Conservation (phyloP, 2,888 invertebrate species). For the Drosophila gaucha region DNA sequence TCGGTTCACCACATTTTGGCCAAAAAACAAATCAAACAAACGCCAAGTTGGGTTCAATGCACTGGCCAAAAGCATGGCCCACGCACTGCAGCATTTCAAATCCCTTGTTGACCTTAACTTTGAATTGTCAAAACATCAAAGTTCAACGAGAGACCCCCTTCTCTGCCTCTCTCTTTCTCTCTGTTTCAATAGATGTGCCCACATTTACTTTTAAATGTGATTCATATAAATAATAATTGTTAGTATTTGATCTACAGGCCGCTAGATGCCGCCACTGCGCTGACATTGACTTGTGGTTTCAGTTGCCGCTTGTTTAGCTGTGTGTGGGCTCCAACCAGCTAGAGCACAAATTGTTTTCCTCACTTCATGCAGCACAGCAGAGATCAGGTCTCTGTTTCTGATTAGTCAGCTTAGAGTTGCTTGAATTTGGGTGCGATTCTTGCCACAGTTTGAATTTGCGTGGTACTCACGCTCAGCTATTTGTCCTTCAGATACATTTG, state of each 20-base stretch:
- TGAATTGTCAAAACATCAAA: conserved; percentile 76
- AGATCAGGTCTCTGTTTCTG: conserved; percentile 50
- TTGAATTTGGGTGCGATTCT: conserved; percentile 64
- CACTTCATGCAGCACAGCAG: conserved; percentile 54
- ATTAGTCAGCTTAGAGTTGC: conserved; percentile 58
- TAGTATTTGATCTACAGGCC: conserved; percentile 32
- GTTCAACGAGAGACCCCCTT: conserved; percentile 50
- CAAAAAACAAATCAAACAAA: conserved; percentile 25
- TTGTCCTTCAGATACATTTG: conserved; percentile 70
- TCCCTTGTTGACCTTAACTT: conserved; percentile 80
- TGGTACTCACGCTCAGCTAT: conserved; percentile 52
- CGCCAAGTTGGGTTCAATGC: conserved; percentile 57
- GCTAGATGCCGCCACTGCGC: conserved; percentile 68
- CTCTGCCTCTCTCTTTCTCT: background rate
- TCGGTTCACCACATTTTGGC: conserved; percentile 16
- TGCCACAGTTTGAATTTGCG: conserved; percentile 65
- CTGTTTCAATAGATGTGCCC: background rate
- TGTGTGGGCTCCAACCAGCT: conserved; percentile 76
- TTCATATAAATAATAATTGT: conserved; percentile 13
- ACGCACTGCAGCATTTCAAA: conserved; percentile 75
- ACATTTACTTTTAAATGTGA: conserved; percentile 29
- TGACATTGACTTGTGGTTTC: conserved; percentile 83
- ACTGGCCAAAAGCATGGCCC: conserved; percentile 42
- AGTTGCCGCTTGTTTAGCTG: conserved; percentile 55
- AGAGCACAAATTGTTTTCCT: conserved; percentile 64